A percentile compares a stretch with the other conserved stretches of the same genome.
Evolutionary conservation across 1,140 invertebrate species (phyloP).

Genomic region (Drosophila arawakana): DNA sequence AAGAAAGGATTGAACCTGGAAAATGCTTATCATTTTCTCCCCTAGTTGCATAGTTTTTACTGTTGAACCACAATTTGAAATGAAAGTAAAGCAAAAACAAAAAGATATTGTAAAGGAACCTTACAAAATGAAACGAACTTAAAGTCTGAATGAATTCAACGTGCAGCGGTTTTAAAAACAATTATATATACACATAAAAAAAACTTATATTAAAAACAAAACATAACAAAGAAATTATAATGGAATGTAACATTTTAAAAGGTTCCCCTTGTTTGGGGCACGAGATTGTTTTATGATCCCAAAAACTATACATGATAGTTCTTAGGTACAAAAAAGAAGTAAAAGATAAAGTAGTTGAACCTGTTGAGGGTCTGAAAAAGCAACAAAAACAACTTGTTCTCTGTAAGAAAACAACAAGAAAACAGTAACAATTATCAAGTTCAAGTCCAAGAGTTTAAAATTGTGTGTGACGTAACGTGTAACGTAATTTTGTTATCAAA

Average conservation of each 20-base stretch:
- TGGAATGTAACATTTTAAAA: slow-evolving; percentile 51
- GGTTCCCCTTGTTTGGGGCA: slow-evolving; percentile 13
- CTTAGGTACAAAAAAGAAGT: slow-evolving; percentile 23
- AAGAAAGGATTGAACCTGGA: slow-evolving; percentile 5
- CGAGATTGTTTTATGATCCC: slow-evolving; percentile 34
- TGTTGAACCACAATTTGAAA: slow-evolving; percentile 51
- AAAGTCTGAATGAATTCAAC: slow-evolving; percentile 80
- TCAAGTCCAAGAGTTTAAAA: slow-evolving; percentile 17
- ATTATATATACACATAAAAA: slow-evolving; percentile 51
- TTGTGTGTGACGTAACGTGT: slow-evolving; percentile 19
- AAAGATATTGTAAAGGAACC: slow-evolving; percentile 50
- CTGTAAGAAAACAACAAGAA: not conserved
- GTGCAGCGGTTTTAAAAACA: slow-evolving; percentile 79
- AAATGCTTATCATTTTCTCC: slow-evolving; percentile 42
- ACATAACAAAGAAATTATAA: slow-evolving; percentile 14
- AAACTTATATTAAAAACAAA: slow-evolving; percentile 39
- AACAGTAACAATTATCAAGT: slow-evolving; percentile 34
- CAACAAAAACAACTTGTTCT: slow-evolving; percentile 2
- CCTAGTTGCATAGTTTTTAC: slow-evolving; percentile 68
- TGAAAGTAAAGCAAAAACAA: slow-evolving; percentile 22
- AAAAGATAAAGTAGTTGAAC: not conserved
- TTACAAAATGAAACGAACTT: slow-evolving; percentile 79
- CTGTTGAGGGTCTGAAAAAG: slow-evolving; percentile 33
- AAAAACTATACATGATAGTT: slow-evolving; percentile 34
- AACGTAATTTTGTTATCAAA: slow-evolving; percentile 39